These are phyloP conservation scores for Cydia fagiglandana DNA, from an alignment of 1,140 invertebrate genomes.

Conservation along the genomic window DNA sequence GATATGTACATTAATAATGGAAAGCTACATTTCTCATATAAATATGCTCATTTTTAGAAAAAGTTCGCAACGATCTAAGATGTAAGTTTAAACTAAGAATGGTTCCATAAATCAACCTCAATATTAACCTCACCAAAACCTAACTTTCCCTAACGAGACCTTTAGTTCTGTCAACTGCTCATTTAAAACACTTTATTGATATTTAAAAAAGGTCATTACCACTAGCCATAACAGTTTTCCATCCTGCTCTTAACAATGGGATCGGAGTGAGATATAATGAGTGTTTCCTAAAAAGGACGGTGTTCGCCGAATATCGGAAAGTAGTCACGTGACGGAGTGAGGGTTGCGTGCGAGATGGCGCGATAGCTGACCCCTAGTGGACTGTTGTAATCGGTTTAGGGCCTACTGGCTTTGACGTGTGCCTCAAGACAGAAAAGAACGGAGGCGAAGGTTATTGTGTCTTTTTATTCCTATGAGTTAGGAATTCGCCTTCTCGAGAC, in stretches of 20 bases:
- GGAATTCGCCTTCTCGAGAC: no score
- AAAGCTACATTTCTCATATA: no score
- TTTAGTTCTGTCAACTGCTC: slow-evolving; percentile 24
- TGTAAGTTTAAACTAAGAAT: background rate
- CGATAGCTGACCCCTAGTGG: slow-evolving; percentile 35
- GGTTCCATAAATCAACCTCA: background rate
- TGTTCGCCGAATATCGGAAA: slow-evolving; percentile 28
- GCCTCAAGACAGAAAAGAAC: background rate
- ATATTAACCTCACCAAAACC: background rate
- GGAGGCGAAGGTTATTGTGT: background rate
- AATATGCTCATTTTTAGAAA: no score
- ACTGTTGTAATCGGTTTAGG: slow-evolving; percentile 39
- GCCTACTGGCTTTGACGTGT: slow-evolving; percentile 28
- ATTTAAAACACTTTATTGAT: slow-evolving; percentile 31
- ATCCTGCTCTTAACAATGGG: slow-evolving; percentile 14
- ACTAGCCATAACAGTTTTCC: slow-evolving; percentile 13
- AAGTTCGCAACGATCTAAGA: no score
- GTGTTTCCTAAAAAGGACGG: slow-evolving; percentile 7
- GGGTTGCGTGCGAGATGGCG: slow-evolving; percentile 40
- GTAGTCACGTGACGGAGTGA: slow-evolving; percentile 16
- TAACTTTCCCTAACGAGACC: slow-evolving; percentile 13
- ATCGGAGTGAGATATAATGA: background rate
- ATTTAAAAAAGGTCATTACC: slow-evolving; percentile 32
- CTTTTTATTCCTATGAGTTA: background rate
- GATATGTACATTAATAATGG: no score